Conservation (phyloP, 2,113 vertebrate species). For the Chaetorhynchus papuensis region DNA sequence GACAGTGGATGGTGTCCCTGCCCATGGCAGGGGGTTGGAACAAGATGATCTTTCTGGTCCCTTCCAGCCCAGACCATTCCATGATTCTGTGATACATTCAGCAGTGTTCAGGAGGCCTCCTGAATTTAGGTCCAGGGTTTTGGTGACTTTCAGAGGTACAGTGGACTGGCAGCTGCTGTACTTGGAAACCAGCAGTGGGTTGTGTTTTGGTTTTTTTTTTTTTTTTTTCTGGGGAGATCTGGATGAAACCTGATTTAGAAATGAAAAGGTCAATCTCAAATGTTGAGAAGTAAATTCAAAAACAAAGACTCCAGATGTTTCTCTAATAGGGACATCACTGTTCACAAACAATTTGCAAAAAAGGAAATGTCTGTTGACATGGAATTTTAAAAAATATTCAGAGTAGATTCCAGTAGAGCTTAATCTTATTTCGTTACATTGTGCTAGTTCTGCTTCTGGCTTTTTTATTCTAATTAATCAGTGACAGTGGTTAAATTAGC, state of each 20-base stretch:
- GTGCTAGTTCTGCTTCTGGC: neutral
- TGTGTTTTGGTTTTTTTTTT: too few species aligned
- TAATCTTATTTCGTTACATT: neutral
- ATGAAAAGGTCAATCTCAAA: slow-evolving; percentile 28
- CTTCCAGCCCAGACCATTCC: neutral
- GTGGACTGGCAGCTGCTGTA: neutral
- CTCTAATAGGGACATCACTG: neutral
- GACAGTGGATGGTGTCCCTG: neutral
- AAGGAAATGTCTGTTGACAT: slow-evolving; percentile 45
- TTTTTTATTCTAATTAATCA: neutral
- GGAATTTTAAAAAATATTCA: slow-evolving; percentile 9
- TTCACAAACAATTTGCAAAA: slow-evolving; percentile 35
- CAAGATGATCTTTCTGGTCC: neutral
- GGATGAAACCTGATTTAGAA: neutral
- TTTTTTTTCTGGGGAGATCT: neutral
- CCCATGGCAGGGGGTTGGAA: accelerated
- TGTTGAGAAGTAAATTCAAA: neutral
- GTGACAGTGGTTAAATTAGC: neutral
- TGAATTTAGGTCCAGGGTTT: neutral
- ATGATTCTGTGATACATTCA: neutral
- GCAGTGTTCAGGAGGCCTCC: neutral
- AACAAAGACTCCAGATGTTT: slow-evolving; percentile 48
- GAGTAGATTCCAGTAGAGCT: neutral
- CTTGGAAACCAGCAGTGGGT: neutral
- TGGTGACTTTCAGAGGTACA: neutral